Conservation (phyloP, 2,113 vertebrate genomes). For the Cheilinus undulatus region DNA sequence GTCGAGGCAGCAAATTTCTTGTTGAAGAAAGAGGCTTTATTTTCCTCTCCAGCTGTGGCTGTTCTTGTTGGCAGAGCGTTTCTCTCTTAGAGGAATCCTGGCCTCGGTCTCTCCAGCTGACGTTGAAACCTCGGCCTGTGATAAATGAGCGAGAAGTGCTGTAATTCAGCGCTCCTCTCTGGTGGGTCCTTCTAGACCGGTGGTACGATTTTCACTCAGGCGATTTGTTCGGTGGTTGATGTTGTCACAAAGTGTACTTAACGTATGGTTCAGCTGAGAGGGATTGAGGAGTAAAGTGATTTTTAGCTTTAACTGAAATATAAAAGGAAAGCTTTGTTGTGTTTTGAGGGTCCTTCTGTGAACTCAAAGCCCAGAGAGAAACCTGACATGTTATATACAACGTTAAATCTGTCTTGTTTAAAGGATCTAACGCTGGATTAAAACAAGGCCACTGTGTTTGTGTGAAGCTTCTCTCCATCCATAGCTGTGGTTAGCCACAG, state of each 20-base stretch:
- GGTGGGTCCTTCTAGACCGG: conserved; percentile 34
- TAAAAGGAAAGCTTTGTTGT: neutral
- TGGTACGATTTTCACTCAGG: conserved; percentile 39
- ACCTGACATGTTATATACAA: conserved; percentile 49
- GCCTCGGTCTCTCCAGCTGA: conserved; percentile 49
- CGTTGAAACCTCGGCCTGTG: conserved; percentile 52
- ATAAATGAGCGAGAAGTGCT: conserved; percentile 64
- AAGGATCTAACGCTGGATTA: conserved; percentile 50
- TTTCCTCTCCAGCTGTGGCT: conserved; percentile 71
- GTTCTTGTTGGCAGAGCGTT: conserved; percentile 58
- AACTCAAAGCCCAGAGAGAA: conserved; percentile 22
- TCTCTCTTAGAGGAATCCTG: conserved; percentile 60
- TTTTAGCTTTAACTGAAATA: conserved; percentile 1
- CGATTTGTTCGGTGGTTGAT: conserved; percentile 31
- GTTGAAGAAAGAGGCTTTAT: conserved; percentile 67
- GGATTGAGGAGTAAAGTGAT: conserved; percentile 8
- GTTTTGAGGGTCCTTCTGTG: conserved; percentile 19
- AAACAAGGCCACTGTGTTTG: conserved; percentile 65
- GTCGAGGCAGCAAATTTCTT: conserved; percentile 43
- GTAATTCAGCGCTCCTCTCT: conserved; percentile 57
- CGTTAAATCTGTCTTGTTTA: conserved; percentile 57
- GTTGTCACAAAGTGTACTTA: conserved; percentile 15
- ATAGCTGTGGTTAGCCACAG: conserved; percentile 71
- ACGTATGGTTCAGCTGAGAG: neutral
- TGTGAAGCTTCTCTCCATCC: conserved; percentile 53